These are phyloP conservation scores for Notamacropus eugenii DNA, from an alignment of 2,797 vertebrate species.

Conservation along the genomic window DNA sequence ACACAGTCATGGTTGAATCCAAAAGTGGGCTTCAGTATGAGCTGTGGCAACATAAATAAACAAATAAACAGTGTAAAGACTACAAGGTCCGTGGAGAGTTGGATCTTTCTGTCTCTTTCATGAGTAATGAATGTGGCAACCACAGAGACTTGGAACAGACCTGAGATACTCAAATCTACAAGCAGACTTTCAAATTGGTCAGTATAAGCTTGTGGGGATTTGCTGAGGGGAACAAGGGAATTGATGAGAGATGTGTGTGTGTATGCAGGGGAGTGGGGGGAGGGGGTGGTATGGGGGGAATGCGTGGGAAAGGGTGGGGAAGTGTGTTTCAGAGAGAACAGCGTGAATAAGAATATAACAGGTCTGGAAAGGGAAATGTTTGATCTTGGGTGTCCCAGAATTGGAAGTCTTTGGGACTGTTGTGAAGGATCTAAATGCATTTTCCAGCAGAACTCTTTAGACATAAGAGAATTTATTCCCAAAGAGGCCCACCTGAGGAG, in stretches of 20 bases:
- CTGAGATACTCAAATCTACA: slow-evolving; percentile 59
- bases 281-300: background rate
- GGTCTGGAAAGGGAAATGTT: background rate
- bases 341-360: background rate
- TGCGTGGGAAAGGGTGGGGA: background rate
- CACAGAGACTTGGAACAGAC: slow-evolving; percentile 77
- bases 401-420: slow-evolving; percentile 52
- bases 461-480: slow-evolving; percentile 51
- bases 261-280: background rate
- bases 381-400: slow-evolving; percentile 56
- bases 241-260: slow-evolving; percentile 44
- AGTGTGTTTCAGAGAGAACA: background rate
- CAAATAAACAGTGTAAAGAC: slow-evolving; percentile 81
- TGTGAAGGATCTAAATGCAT: slow-evolving; percentile 49
- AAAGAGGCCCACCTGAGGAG: slow-evolving; percentile 33
- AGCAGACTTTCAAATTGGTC: slow-evolving; percentile 73
- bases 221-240: slow-evolving; percentile 58
- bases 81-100: slow-evolving; percentile 77
- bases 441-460: slow-evolving; percentile 54
- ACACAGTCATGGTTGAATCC: slow-evolving; percentile 61
- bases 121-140: slow-evolving; percentile 83
- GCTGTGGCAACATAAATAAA: slow-evolving; percentile 81
- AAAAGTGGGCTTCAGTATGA: slow-evolving; percentile 59
- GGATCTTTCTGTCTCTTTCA: slow-evolving; percentile 80
- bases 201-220: slow-evolving; percentile 61